Evolutionary conservation across 1,140 invertebrate genomes (phyloP).

Genomic region (Patella vulgata): DNA sequence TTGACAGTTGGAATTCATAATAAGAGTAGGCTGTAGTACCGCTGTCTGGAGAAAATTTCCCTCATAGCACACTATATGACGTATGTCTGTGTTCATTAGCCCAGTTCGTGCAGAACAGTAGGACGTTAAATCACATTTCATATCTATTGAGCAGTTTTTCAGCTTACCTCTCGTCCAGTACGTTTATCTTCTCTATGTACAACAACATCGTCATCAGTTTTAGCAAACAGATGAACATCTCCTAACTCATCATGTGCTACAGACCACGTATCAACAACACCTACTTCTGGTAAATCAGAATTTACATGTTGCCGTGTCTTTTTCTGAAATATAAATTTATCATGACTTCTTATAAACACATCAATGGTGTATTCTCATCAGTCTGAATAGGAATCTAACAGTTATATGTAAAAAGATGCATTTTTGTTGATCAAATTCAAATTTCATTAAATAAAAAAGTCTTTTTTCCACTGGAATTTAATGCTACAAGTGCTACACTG

Average conservation of each 20-base stretch:
- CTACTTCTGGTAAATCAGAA: conserved; percentile 48
- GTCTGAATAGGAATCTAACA: background rate
- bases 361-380: background rate
- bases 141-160: no score
- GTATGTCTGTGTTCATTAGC: no score
- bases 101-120: no score
- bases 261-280: conserved; percentile 40
- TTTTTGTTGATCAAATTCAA: no score
- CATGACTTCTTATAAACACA: background rate
- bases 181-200: conserved; percentile 39
- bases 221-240: conserved; percentile 57
- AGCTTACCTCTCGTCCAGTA: conserved; percentile 33
- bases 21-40: no score
- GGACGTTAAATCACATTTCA: no score
- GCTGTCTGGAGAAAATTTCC: no score
- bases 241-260: conserved; percentile 36
- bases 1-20: no score
- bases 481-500: no score
- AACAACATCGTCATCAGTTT: conserved; percentile 38
- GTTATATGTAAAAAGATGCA: background rate
- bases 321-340: conserved; percentile 9
- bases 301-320: conserved; percentile 29
- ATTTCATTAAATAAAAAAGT: no score
- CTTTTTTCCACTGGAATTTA: no score
- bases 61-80: no score